These are phyloP conservation scores for Coptodon bakossiorum DNA, from an alignment of 2,113 vertebrate genomes.

Conservation along the genomic window DNA sequence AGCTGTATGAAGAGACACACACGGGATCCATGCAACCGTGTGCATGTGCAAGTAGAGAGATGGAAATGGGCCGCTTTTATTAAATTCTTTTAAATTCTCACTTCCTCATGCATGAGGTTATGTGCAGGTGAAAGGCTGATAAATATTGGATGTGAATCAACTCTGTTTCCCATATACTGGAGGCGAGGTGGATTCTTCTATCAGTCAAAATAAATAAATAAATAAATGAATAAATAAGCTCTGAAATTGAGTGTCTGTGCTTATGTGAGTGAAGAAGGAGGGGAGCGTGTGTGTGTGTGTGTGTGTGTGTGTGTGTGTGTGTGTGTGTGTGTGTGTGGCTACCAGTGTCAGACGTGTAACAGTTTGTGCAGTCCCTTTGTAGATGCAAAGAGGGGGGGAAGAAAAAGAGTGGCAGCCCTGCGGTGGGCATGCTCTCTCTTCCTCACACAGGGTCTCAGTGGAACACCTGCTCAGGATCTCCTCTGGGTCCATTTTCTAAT, in stretches of 20 bases:
- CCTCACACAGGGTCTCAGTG: not conserved
- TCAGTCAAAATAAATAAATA: not conserved
- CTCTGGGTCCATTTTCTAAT: not conserved
- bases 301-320: not conserved
- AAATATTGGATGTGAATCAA: constrained; percentile 28
- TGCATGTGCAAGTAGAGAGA: not conserved
- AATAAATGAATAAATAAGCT: constrained; percentile 10
- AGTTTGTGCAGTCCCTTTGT: not conserved
- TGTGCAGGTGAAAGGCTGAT: constrained; percentile 4
- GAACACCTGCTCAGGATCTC: not conserved
- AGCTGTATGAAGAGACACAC: not conserved
- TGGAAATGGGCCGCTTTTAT: not conserved
- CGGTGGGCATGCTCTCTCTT: not conserved
- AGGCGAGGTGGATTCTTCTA: not conserved
- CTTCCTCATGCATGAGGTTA: not conserved
- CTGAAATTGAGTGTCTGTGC: not conserved
- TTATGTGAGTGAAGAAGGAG: not conserved
- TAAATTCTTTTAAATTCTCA: not conserved
- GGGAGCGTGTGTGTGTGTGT: not conserved
- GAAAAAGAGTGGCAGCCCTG: not conserved
- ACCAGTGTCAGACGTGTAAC: not conserved
- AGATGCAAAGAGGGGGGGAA: not conserved
- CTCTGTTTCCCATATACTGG: not conserved
- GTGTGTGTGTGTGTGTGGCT: not conserved
- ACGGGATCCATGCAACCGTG: not conserved